Conservation (phyloP, 2,113 vertebrate genomes). For the Pterocles burchelli region DNA sequence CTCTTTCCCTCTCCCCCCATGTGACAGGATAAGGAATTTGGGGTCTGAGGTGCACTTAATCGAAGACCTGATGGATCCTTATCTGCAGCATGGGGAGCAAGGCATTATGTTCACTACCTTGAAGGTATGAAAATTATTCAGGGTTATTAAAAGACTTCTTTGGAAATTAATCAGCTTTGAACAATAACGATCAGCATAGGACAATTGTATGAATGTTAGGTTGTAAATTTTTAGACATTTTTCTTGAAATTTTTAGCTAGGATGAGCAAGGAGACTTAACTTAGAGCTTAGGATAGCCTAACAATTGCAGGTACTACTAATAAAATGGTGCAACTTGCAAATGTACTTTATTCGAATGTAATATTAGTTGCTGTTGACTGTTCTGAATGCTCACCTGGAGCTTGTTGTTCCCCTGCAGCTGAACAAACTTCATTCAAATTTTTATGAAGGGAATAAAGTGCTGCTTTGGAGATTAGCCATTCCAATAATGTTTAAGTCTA, state of each 20-base stretch:
- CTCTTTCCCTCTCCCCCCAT: not conserved
- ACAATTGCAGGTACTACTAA: not conserved
- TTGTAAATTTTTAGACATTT: not conserved
- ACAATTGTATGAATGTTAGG: not conserved
- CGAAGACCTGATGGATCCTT: slow-evolving; percentile 97
- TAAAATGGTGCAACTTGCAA: not conserved
- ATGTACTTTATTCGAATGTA: not conserved
- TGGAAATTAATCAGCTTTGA: not conserved
- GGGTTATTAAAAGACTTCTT: not conserved
- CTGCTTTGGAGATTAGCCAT: not conserved
- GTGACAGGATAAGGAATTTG: slow-evolving; percentile 91
- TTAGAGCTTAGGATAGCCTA: not conserved
- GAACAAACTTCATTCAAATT: not conserved
- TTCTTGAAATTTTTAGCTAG: not conserved
- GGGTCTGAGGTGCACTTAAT: slow-evolving; percentile 97
- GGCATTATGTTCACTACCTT: slow-evolving; percentile 99
- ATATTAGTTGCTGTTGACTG: not conserved
- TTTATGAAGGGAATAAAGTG: not conserved
- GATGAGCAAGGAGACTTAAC: not conserved
- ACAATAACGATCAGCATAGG: not conserved
- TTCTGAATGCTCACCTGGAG: not conserved
- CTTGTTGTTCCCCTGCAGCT: not conserved
- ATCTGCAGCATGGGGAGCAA: slow-evolving; percentile 94
- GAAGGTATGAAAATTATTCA: slow-evolving; percentile 78
- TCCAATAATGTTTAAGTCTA: not conserved